phyloP scores from a whole-genome alignment of 1,140 invertebrate species.

The Pseudomyrmex sp. region DNA sequence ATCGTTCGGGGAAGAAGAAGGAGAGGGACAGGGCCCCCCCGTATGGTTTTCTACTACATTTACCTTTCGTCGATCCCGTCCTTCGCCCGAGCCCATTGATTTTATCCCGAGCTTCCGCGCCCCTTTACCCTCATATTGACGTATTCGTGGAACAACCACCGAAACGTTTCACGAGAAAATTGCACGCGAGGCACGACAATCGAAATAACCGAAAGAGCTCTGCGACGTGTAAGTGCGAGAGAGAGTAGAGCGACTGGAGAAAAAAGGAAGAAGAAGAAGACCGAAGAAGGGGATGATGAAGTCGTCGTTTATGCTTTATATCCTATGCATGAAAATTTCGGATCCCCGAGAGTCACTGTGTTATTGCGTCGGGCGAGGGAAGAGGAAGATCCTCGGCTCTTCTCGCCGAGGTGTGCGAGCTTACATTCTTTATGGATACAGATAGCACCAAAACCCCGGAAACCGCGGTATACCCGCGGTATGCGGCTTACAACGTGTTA shows the following conservation, averaged over 20 bases:
- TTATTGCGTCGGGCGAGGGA: constrained; percentile 63
- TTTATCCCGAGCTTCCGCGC: constrained; percentile 35
- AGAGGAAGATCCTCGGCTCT: constrained; percentile 50
- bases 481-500: constrained; percentile 74
- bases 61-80: constrained; percentile 44
- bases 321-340: constrained; percentile 75
- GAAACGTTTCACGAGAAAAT: constrained; percentile 42
- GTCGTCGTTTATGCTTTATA: constrained; percentile 74
- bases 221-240: neutral
- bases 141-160: constrained; percentile 57
- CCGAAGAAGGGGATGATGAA: constrained; percentile 63
- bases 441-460: constrained; percentile 63
- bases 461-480: constrained; percentile 63
- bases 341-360: constrained; percentile 68
- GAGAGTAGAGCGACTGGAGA: neutral
- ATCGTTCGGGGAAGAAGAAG: constrained; percentile 8
- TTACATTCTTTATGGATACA: constrained; percentile 78
- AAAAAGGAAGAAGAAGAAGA: neutral
- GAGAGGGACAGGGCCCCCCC: neutral
- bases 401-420: constrained; percentile 48
- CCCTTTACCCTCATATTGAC: constrained; percentile 43
- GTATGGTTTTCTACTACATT: constrained; percentile 61
- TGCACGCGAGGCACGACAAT: constrained; percentile 32
- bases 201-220: constrained; percentile 48
- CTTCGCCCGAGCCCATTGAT: constrained; percentile 34